Conservation (phyloP, 2,797 vertebrate species). For the Clarias platycephalus region DNA sequence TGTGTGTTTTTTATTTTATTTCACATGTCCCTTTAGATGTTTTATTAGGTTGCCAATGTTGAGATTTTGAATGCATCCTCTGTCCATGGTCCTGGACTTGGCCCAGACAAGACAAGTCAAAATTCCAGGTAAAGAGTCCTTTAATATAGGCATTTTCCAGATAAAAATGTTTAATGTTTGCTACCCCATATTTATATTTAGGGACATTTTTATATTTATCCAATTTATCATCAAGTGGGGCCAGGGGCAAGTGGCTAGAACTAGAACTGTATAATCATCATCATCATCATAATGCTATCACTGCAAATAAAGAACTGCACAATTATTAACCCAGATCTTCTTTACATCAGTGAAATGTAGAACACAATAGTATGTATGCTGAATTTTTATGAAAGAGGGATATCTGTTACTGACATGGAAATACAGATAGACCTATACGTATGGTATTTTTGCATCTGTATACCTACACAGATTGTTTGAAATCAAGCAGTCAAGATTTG, state of each 20-base stretch:
- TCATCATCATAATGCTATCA: background rate
- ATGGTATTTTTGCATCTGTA: too few relatives aligned
- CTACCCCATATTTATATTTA: background rate
- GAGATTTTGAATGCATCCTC: slow-evolving; percentile 26
- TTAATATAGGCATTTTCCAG: slow-evolving; percentile 33
- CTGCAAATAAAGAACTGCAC: background rate
- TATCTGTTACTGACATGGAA: background rate
- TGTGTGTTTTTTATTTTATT: background rate
- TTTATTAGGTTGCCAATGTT: background rate
- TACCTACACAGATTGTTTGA: too few relatives aligned
- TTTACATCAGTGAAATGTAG: background rate
- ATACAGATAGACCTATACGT: background rate
- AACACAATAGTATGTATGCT: background rate
- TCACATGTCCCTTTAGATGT: background rate
- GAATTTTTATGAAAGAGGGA: background rate
- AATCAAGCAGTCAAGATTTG: too few relatives aligned
- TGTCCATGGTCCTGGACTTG: slow-evolving; percentile 62
- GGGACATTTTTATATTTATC: background rate
- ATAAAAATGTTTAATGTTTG: slow-evolving; percentile 31
- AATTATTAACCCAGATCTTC: background rate
- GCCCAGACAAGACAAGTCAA: slow-evolving; percentile 26
- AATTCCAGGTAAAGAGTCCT: slow-evolving; percentile 50
- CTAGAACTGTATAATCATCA: background rate
- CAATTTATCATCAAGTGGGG: background rate
- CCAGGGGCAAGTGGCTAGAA: background rate